phyloP scores from a whole-genome alignment of 2,888 invertebrate species.

The Mongoloraphidia duomilia region DNA sequence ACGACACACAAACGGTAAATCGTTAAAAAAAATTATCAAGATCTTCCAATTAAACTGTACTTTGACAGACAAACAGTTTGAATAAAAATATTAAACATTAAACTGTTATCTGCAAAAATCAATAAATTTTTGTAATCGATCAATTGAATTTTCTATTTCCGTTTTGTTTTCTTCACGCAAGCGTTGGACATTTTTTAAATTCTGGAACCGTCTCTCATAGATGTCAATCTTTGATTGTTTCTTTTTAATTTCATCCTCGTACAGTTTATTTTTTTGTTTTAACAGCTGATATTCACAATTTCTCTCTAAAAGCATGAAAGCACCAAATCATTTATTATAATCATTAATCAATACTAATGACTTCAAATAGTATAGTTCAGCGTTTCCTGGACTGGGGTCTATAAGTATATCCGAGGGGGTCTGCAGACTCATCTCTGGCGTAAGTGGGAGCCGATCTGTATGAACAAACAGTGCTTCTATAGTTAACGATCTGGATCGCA shows the following conservation, averaged over 20 bases:
- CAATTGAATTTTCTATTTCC: conserved; percentile 1
- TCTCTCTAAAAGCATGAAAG: conserved; percentile 30
- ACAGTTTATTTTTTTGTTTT: conserved; percentile 31
- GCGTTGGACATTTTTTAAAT: conserved; percentile 4
- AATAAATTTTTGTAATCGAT: conserved; percentile 3
- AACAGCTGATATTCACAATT: conserved; percentile 33
- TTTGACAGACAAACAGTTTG: no score
- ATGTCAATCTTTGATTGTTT: conserved; percentile 32
- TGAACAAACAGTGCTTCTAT: no score
- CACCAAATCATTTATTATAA: background rate
- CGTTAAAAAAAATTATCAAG: no score
- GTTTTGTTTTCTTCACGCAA: conserved; percentile 1
- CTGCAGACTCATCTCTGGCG: no score
- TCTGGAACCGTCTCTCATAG: conserved; percentile 18
- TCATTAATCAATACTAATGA: no score
- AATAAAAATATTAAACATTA: background rate
- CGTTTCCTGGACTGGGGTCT: no score
- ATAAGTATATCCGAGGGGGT: no score
- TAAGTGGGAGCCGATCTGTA: no score
- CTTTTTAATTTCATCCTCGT: conserved; percentile 35
- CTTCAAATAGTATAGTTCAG: no score
- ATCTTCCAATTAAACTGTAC: no score
- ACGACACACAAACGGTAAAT: no score
- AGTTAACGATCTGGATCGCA: no score
- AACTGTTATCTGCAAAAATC: conserved; percentile 2